Evolutionary conservation across 2,888 invertebrate species (phyloP), one percentile per base, ranked within the genome.

Genomic region (Himalopsyche tibetana): DNA sequence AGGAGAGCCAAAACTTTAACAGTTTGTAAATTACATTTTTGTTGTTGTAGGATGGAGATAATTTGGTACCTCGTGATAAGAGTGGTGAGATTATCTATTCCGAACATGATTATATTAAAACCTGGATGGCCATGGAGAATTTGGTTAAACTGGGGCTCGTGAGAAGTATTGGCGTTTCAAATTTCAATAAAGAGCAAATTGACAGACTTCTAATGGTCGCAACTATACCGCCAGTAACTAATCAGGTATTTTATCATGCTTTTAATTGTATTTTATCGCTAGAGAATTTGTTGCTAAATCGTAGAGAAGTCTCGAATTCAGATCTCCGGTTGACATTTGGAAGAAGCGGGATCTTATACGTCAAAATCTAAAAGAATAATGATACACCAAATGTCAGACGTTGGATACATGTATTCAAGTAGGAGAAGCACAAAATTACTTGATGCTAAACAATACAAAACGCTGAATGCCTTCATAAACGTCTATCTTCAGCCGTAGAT

Each of bases 81-180:
- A 92, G 94, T 15, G 96, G 94, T 0, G 91, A 91, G 38, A 87
- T 89, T 1, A 88, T 93, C 1, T 93, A 92, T 82, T 95, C 95
- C 5, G 93, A 95, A 82, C 94, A 94, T 0, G 96, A 97, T 91
- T 96, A 95, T 90, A 90, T 96, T 56, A 97, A 96, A 89, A 96
- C 96, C 0, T 97, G 96, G 95, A 94, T 95, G 90, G 97, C 94
- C 0, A 94, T 98, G 96, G 98, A 98, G 91, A 92, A 94, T 19
- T 93, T 96, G 15, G 94, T 95, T 4, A 93, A 94, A 87, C 92
- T 94, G 88, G 97, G 97, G 0, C 92, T 97, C 6, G 94, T 95
- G 0, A 95, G 94, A 89, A 96, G 96, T 89, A 96, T 98, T 90
- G 98, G 98, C 0, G 90, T 98, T 2, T 97, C 97, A 69, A 98